A percentile compares a stretch with the other conserved stretches of the same genome.
Conservation (phyloP, 2,888 invertebrate species). For the Drosophila quasianomalipes region DNA sequence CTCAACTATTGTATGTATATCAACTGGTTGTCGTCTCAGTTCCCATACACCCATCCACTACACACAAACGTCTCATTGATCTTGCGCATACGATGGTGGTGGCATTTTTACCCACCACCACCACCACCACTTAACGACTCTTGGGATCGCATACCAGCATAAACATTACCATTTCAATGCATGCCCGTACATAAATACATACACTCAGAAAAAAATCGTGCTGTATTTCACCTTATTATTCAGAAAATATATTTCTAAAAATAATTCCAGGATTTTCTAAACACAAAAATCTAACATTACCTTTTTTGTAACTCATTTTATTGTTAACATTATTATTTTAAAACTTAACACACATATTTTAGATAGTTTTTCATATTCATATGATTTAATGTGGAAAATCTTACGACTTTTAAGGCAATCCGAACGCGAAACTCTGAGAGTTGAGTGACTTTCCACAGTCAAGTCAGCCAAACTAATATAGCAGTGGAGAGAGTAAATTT, state of each 20-base stretch:
- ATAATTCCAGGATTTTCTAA: background rate
- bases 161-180: conserved; percentile 64
- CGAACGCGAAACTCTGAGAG: background rate
- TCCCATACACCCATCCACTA: conserved; percentile 51
- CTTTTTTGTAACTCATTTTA: background rate
- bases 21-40: conserved; percentile 55
- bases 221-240: background rate
- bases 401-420: background rate
- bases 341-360: background rate
- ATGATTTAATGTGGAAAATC: background rate
- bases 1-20: conserved; percentile 50
- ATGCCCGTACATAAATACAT: conserved; percentile 9
- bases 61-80: conserved; percentile 36
- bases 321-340: background rate
- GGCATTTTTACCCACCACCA: conserved; percentile 47
- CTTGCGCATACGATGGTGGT: conserved; percentile 46
- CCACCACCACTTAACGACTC: conserved; percentile 40
- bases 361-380: background rate
- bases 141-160: conserved; percentile 67
- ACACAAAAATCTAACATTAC: fast-evolving
- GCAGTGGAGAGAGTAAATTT: too few species aligned
- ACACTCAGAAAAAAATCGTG: background rate
- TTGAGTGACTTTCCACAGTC: background rate
- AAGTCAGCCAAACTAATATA: background rate
- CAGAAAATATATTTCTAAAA: background rate